These are phyloP conservation scores for Premnoplex brunnescens DNA, from an alignment of 2,797 vertebrate genomes.

Conservation along the genomic window DNA sequence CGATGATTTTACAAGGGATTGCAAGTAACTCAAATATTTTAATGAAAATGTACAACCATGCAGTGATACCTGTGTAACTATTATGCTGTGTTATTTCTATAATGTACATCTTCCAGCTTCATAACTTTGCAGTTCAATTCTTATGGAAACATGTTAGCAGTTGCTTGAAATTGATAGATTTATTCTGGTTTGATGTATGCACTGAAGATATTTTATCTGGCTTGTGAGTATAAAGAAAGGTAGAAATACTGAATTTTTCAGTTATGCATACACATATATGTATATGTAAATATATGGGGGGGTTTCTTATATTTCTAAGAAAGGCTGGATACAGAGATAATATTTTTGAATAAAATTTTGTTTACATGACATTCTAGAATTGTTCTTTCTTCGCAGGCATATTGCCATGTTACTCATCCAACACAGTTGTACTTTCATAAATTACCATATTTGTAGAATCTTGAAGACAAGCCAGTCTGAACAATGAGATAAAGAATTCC, in stretches of 20 bases:
- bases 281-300: no score
- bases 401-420: background rate
- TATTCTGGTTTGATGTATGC: background rate
- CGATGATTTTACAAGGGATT: background rate
- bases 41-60: background rate
- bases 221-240: background rate
- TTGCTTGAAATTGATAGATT: background rate
- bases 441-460: background rate
- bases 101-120: background rate
- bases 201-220: background rate
- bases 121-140: background rate
- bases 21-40: background rate
- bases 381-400: background rate
- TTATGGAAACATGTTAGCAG: background rate
- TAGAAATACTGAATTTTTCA: background rate
- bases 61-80: background rate
- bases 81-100: background rate
- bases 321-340: background rate
- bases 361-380: background rate
- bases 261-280: background rate
- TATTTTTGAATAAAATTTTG: background rate
- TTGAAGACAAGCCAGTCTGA: background rate
- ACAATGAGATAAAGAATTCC: background rate
- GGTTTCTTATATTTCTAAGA: background rate
- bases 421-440: background rate